Percentiles rank a stretch among this genome's conserved stretches.
phyloP scores from a whole-genome alignment of 2,888 invertebrate species.

The Hydroisotoma schaefferi region DNA sequence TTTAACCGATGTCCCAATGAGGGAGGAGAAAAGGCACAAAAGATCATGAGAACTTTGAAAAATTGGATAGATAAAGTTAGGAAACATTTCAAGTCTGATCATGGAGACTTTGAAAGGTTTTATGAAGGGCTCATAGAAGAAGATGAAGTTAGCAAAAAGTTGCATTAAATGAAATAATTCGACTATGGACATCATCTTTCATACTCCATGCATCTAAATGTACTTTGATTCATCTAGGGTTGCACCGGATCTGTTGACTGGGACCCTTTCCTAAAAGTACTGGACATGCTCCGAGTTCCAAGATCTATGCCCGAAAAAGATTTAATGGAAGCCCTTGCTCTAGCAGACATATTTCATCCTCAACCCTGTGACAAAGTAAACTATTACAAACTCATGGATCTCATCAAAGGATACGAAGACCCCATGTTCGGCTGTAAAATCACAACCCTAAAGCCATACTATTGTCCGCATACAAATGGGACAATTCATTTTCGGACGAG shows the following conservation, averaged over 20 bases:
- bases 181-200: too few species aligned
- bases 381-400: slow-evolving; percentile 43
- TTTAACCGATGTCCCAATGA: slow-evolving; percentile 45
- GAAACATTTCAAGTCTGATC: slow-evolving; percentile 27
- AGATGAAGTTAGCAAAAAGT: slow-evolving; percentile 15
- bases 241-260: slow-evolving; percentile 40
- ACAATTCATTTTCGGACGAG: slow-evolving; percentile 44
- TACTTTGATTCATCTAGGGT: not conserved
- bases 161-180: slow-evolving; percentile 2
- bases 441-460: slow-evolving; percentile 42
- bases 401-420: slow-evolving; percentile 44
- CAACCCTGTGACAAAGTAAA: slow-evolving; percentile 43
- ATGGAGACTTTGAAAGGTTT: slow-evolving; percentile 38
- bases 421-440: slow-evolving; percentile 41
- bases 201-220: too few species aligned
- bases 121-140: slow-evolving; percentile 36
- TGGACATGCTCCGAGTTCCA: slow-evolving; percentile 28
- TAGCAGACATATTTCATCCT: slow-evolving; percentile 38
- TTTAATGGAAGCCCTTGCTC: slow-evolving; percentile 40
- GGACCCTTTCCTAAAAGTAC: slow-evolving; percentile 37
- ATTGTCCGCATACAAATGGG: slow-evolving; percentile 42
- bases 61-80: slow-evolving; percentile 38
- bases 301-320: slow-evolving; percentile 29
- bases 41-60: slow-evolving; percentile 42
- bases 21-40: slow-evolving; percentile 30